Evolutionary conservation across 2,797 vertebrate genomes (phyloP).

Genomic region (Sebastes diaconus): DNA sequence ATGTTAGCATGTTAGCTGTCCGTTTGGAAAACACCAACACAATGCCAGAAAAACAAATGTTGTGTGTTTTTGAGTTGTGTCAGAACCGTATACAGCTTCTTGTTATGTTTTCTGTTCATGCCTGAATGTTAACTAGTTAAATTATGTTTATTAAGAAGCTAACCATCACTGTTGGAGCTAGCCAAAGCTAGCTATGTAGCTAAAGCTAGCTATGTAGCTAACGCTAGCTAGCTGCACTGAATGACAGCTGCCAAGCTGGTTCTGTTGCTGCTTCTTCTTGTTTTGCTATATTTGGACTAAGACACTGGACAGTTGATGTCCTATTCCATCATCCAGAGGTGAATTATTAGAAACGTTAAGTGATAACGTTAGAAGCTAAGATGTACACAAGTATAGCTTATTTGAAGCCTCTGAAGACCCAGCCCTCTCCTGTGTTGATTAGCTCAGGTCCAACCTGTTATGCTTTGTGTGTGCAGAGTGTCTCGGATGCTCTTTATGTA

Average conservation of each 20-base stretch:
- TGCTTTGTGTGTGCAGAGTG: neutral
- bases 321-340: fast-evolving
- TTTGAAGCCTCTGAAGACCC: neutral
- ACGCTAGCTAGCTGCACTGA: neutral
- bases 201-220: constrained; percentile 10
- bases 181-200: constrained; percentile 25
- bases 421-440: neutral
- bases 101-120: fast-evolving
- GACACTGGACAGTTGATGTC: neutral
- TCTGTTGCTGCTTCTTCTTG: neutral
- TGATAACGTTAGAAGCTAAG: neutral
- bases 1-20: too few relatives aligned
- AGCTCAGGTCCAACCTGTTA: neutral
- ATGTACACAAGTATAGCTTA: too few relatives aligned
- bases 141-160: neutral
- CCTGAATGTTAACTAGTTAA: neutral
- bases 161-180: neutral
- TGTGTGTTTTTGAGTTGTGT: neutral
- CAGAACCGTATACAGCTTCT: fast-evolving
- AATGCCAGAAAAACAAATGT: too few relatives aligned
- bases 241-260: constrained; percentile 51
- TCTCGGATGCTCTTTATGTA: neutral
- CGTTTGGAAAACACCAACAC: neutral
- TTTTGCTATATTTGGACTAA: too few relatives aligned
- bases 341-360: neutral